These are phyloP conservation scores for Montipora foliosa DNA, from an alignment of 64 coral and sea anemone genomes.

Conservation along the genomic window DNA sequence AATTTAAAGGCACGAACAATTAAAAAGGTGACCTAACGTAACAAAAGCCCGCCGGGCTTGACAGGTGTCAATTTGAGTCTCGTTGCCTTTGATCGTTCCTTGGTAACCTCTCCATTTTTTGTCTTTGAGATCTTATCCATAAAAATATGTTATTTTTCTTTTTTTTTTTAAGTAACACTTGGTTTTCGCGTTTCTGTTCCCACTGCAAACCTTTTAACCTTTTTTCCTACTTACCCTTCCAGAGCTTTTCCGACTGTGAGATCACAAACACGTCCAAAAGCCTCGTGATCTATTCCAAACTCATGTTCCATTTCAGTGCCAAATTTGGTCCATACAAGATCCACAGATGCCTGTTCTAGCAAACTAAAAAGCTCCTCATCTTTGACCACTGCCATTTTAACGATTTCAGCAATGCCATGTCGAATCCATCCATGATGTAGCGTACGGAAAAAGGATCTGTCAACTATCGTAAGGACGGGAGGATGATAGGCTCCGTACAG, in stretches of 20 bases:
- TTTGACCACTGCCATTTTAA: constrained; percentile 86
- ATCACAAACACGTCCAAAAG: constrained; percentile 68
- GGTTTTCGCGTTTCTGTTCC: too few relatives aligned
- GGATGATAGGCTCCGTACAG: constrained; percentile 88
- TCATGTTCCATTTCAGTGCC: constrained; percentile 64
- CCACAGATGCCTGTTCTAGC: constrained; percentile 41
- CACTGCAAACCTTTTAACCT: too few relatives aligned
- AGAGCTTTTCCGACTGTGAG: constrained; percentile 82
- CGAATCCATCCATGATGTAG: constrained; percentile 68
- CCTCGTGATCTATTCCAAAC: constrained; percentile 22
- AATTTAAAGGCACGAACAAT: too few relatives aligned
- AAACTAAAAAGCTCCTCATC: constrained; percentile 72
- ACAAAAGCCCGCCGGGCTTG: too few relatives aligned
- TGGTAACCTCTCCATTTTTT: too few relatives aligned
- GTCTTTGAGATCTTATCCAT: too few relatives aligned
- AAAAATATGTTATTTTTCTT: too few relatives aligned
- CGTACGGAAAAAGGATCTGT: constrained; percentile 71
- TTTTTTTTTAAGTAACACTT: too few relatives aligned
- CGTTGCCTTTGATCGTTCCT: too few relatives aligned
- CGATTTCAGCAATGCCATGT: constrained; percentile 84
- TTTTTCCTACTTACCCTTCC: constrained; percentile 40
- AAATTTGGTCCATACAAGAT: constrained; percentile 74
- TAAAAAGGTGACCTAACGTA: too few relatives aligned
- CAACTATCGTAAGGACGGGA: constrained; percentile 68
- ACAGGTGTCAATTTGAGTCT: too few relatives aligned